These are phyloP conservation scores for Climacteris rufus DNA, from an alignment of 2,113 vertebrate species.

Conservation along the genomic window DNA sequence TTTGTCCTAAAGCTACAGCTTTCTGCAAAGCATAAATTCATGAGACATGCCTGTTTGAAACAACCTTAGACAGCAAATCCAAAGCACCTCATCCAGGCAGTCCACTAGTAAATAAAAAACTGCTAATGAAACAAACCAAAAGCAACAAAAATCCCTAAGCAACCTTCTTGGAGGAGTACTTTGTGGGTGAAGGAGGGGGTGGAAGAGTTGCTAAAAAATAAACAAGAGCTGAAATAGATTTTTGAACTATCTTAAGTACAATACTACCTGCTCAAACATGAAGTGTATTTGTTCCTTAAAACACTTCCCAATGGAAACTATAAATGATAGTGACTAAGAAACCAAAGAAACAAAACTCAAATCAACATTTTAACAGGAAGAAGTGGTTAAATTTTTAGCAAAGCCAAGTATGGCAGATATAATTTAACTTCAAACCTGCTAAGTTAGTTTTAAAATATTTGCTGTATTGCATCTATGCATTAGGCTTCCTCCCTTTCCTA, in stretches of 20 bases:
- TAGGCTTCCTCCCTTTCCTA: background rate
- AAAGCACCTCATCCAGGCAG: background rate
- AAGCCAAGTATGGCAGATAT: background rate
- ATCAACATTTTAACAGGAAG: background rate
- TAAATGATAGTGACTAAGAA: background rate
- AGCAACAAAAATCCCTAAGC: background rate
- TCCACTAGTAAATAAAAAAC: background rate
- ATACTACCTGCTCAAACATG: background rate
- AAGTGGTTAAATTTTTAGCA: background rate
- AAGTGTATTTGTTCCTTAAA: background rate
- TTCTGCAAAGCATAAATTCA: background rate
- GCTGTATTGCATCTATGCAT: background rate
- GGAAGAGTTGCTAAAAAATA: background rate
- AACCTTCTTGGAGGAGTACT: background rate
- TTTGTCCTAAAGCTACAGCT: background rate
- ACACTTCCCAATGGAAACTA: background rate
- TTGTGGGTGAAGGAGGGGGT: rapidly evolving
- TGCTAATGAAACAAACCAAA: background rate
- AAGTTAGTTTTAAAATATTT: background rate
- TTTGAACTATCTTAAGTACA: background rate
- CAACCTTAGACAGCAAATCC: background rate
- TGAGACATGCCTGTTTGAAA: background rate
- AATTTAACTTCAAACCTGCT: background rate
- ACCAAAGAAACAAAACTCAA: background rate
- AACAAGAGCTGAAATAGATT: background rate